These are phyloP conservation scores for Diaphora mendica DNA, from an alignment of 2,888 invertebrate genomes.

Conservation along the genomic window DNA sequence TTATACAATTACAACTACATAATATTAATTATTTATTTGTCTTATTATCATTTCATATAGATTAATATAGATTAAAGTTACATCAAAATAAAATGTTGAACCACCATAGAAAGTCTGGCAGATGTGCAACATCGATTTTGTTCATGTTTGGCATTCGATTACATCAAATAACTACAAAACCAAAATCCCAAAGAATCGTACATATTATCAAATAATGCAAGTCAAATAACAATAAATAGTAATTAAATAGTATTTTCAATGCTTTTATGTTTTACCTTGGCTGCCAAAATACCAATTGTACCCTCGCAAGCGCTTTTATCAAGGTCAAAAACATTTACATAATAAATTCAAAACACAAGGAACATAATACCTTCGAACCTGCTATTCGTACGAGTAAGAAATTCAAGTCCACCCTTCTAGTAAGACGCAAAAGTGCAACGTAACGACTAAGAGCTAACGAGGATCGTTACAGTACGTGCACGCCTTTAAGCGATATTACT, in stretches of 20 bases:
- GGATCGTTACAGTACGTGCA: conserved; percentile 52
- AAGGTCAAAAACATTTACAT: background rate
- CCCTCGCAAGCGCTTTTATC: background rate
- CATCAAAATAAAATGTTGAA: too few relatives aligned
- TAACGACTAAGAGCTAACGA: conserved; percentile 56
- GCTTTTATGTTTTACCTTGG: background rate
- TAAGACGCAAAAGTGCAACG: conserved; percentile 48
- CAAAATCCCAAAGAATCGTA: fast-evolving
- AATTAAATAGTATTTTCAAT: background rate
- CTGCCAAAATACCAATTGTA: background rate
- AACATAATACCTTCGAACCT: background rate
- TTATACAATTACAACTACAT: too few relatives aligned
- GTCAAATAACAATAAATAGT: background rate
- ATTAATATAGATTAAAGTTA: too few relatives aligned
- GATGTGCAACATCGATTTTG: too few relatives aligned
- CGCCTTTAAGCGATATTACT: conserved; percentile 37
- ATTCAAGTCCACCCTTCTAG: conserved; percentile 14
- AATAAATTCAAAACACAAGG: background rate
- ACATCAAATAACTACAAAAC: background rate
- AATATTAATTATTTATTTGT: too few relatives aligned
- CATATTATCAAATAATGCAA: background rate
- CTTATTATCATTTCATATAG: too few relatives aligned
- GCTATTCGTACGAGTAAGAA: conserved; percentile 1
- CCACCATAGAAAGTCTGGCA: too few relatives aligned
- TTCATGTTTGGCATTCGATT: too few relatives aligned